Evolutionary conservation across 2,888 invertebrate genomes (phyloP), one percentile per base, ranked within the genome.

Genomic region (Terebella lapidaria): DNA sequence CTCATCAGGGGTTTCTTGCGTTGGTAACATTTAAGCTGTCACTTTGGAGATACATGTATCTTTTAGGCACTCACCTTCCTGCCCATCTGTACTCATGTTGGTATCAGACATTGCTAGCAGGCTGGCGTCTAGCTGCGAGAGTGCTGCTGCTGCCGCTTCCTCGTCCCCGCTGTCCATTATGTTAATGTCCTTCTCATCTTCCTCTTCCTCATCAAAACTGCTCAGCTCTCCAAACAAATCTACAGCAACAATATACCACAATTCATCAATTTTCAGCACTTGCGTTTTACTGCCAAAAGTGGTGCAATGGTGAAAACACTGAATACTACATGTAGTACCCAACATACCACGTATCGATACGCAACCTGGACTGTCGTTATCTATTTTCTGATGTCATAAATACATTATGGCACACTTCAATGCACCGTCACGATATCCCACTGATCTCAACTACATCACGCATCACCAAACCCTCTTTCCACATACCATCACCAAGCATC

Each of bases 221-320:
- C 94, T 89, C 29, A 91, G 88, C 67, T 92, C 94, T 29, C 94
- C 95, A 82, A 95, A 95, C 74, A 94, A 35, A 35, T 35, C 10
- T 35, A 15, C 42, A 35, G 42, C 42, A 35, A 35, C 42, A 35
- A 35, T 15, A 35, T 35, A 35, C n/a, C 42, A 15, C 42, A 35
- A n/a, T n/a, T n/a, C n/a, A n/a, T n/a, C n/a, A n/a, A n/a, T n/a
- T n/a, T n/a, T n/a, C n/a, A n/a, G n/a, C n/a, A n/a, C n/a, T n/a
- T n/a, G n/a, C n/a, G n/a, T n/a, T n/a, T n/a, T n/a, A n/a, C n/a
- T n/a, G n/a, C n/a, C n/a, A n/a, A n/a, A n/a, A n/a, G n/a, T n/a
- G n/a, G n/a, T n/a, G n/a, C n/a, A n/a, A n/a, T n/a, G n/a, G n/a
- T n/a, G n/a, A n/a, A n/a, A n/a, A n/a, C n/a, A n/a, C n/a, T n/a